phyloP scores from a whole-genome alignment of 2,797 vertebrate genomes.

The Lepus townsendii region DNA sequence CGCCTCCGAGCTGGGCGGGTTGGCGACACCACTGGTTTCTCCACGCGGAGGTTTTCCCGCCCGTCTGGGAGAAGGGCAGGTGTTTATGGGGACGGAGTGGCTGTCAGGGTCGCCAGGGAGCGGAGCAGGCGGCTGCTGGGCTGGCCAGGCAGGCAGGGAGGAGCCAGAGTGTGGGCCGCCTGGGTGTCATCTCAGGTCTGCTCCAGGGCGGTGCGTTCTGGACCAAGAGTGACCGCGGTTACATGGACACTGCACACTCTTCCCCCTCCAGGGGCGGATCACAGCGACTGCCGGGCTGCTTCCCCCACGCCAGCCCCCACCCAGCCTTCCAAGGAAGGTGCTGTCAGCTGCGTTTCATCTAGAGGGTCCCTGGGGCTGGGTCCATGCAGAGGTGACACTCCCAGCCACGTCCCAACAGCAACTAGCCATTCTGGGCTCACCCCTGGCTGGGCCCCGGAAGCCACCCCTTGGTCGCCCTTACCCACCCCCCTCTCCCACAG shows the following conservation, averaged over 20 bases:
- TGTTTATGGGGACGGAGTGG: background rate
- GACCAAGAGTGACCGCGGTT: conserved; percentile 3
- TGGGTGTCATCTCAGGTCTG: background rate
- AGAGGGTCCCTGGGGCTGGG: background rate
- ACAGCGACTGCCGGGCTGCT: background rate
- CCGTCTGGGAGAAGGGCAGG: background rate
- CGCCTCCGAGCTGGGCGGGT: background rate
- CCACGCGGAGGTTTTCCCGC: background rate
- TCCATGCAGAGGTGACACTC: background rate
- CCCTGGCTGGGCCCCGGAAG: background rate
- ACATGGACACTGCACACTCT: background rate
- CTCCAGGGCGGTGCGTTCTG: background rate
- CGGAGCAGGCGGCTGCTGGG: background rate
- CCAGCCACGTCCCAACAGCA: background rate
- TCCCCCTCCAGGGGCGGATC: background rate
- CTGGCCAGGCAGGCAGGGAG: background rate
- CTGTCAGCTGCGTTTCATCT: background rate
- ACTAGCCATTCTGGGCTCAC: background rate
- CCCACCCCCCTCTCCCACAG: background rate
- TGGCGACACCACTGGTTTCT: background rate
- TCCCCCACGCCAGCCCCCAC: background rate
- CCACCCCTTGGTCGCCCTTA: background rate
- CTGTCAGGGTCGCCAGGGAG: background rate
- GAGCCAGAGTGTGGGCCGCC: too few relatives aligned
- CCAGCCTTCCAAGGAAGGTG: background rate